Evolutionary conservation across 1,140 invertebrate species (phyloP), one percentile per base, ranked within the genome.

Genomic region (Drosophila pruinosa): DNA sequence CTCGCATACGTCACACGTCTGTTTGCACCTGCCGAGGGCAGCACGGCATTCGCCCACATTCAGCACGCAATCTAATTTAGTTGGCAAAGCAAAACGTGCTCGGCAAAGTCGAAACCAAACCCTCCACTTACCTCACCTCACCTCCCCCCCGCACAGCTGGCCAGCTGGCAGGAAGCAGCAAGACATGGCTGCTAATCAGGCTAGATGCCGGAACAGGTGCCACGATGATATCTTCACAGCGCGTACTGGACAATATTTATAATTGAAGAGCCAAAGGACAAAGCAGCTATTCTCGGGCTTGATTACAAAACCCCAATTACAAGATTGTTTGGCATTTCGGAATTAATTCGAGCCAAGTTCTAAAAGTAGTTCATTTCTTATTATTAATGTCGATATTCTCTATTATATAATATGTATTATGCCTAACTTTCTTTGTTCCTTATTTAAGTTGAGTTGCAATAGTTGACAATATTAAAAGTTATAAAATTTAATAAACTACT

Each of bases 1-100:
- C 26, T 19, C 15, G 4, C 17, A 38, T 4, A 34, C 31, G 41
- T 28, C 15, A 39, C 38, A 56, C 19, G 28, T 34, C 31, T 21
- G 54, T 71, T 81, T 86, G 81, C 81, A 85, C 81, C 81, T 85
- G 80, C 72, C 59, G 4, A 31, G n/a, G n/a, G 39, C 50, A 36
- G 21, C 41, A n/a, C n/a, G n/a, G n/a, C n/a, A n/a, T n/a, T 43
- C 52, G 53, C 67, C 77, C 76, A 85, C 76, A 86, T 86, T 67
- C 59, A 43, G 63, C 81, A 85, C 81, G 81, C 81, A 85, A 85
- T 85, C 81, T 77, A 86, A 85, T 85, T 85, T 85, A 61, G 69
- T 45, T 72, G 26, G 53, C 43, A 67, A 54, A 62, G 48, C 6
- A 28, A 41, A 67, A 82, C 78, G 78, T 78, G 75, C 75, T 21